These are phyloP conservation scores for Anolis sagrei DNA, from an alignment of 2,113 vertebrate species.

Conservation along the genomic window DNA sequence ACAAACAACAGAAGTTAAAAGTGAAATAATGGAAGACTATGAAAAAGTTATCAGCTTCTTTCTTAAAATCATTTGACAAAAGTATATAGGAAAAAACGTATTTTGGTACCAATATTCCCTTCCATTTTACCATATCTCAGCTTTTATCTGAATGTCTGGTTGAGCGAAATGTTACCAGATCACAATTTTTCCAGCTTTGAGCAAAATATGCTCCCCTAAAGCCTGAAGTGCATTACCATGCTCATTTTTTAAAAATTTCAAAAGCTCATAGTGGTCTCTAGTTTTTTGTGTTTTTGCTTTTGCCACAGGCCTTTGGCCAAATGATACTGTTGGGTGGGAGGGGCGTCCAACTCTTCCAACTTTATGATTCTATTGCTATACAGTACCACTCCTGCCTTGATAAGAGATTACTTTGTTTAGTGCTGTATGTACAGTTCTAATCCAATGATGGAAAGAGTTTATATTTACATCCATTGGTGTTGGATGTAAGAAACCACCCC, in stretches of 20 bases:
- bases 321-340: too few relatives aligned
- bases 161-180: background rate
- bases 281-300: background rate
- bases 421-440: background rate
- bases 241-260: too few relatives aligned
- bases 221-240: background rate
- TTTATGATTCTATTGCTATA: background rate
- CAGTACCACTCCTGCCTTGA: background rate
- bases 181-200: background rate
- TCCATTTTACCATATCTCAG: background rate
- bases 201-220: background rate
- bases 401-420: background rate
- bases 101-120: background rate
- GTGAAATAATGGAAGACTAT: slow-evolving; percentile 70
- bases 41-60: slow-evolving; percentile 77
- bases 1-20: slow-evolving; percentile 60
- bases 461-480: too few relatives aligned
- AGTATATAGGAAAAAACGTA: background rate
- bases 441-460: background rate
- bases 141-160: slow-evolving; percentile 37
- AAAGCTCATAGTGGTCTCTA: background rate
- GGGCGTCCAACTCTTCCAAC: too few relatives aligned
- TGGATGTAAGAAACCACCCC: background rate
- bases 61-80: background rate
- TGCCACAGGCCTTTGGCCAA: too few relatives aligned